Base-by-base conservation (phyloP, 2,113 vertebrate species). In the Grantiella picta region DNA sequence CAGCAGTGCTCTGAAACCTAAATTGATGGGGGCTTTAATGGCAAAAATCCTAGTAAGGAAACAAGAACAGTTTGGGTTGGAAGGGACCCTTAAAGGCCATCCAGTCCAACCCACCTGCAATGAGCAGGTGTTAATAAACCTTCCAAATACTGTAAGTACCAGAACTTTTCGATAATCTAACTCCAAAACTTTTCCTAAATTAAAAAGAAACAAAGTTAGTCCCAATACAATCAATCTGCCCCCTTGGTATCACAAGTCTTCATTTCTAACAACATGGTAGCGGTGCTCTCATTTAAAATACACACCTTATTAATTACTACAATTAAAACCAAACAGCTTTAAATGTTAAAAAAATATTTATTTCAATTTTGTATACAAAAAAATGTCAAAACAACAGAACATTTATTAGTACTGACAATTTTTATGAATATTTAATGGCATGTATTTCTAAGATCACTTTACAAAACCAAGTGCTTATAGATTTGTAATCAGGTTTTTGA, bases 291-390 rank as follows among this genome's bases (percentile, higher is more conserved):
- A 61, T 35, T 76, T 42, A 42, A 95, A 81, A 63, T 27, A 40
- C 0, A 29, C 0, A 7, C 12, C 6, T 85, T 25, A 40, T 63
- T 68, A 72, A 66, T 78, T 10, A 61, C 23, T 27, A 11, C 10
- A 83, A 83, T 66, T 21, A 79, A 87, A 82, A 47, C 19, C 36
- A 86, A 52, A 70, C 38, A 53, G 19, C 21, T 71, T 60, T 27
- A 89, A 59, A 64, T 17, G 44, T 92, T 81, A 72, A 90, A 96
- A 95, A 95, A 84, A 80, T 53, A 85, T 93, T 90, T 95, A 97
- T 95, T 97, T 88, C 20, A 25, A 40, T 69, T 94, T 56, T 57
- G 16, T 47, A 72, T 82, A 92, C 36, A 82, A 90, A 76, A 63
- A 80, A 40, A 33, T 0, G 22, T 56, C 38, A 44, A 71, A 73